Percentiles rank a stretch among this genome's conserved stretches.
phyloP scores from a whole-genome alignment of 2,113 vertebrate genomes.

The Pipra filicauda region DNA sequence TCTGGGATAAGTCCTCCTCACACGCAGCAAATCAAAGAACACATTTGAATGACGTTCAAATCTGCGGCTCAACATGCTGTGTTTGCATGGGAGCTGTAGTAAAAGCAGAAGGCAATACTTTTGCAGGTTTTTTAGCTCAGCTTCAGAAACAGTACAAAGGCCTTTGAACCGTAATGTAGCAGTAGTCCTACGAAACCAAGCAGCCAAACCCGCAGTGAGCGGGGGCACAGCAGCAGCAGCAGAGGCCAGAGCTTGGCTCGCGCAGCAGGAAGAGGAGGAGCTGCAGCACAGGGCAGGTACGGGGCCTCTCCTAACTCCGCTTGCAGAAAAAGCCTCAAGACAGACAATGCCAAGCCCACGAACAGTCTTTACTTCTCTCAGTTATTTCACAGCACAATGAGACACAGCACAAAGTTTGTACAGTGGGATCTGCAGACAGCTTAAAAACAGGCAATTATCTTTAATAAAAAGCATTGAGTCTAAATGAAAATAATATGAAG shows the following conservation, averaged over 20 bases:
- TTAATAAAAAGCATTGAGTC: conserved; percentile 7
- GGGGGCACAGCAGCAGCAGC: background rate
- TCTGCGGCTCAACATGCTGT: background rate
- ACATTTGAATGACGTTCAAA: background rate
- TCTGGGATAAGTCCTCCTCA: background rate
- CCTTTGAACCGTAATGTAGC: background rate
- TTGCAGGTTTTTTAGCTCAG: background rate
- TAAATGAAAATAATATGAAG: conserved; percentile 28
- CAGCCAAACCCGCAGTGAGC: background rate
- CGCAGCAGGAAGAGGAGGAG: background rate
- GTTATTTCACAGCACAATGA: conserved; percentile 56
- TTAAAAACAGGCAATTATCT: conserved; percentile 42
- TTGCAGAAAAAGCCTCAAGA: conserved; percentile 57
- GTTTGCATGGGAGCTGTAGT: background rate
- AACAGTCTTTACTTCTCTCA: conserved; percentile 62
- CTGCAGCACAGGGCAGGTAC: background rate
- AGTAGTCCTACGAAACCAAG: background rate
- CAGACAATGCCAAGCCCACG: conserved; percentile 53
- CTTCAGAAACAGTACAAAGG: background rate
- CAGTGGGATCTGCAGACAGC: conserved; percentile 48
- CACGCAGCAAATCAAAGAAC: background rate
- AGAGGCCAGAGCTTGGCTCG: background rate
- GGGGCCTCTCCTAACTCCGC: background rate
- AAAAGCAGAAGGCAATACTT: background rate
- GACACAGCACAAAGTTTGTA: conserved; percentile 51